phyloP scores from a whole-genome alignment of 2,113 vertebrate genomes.

The Syngnathus typhle region DNA sequence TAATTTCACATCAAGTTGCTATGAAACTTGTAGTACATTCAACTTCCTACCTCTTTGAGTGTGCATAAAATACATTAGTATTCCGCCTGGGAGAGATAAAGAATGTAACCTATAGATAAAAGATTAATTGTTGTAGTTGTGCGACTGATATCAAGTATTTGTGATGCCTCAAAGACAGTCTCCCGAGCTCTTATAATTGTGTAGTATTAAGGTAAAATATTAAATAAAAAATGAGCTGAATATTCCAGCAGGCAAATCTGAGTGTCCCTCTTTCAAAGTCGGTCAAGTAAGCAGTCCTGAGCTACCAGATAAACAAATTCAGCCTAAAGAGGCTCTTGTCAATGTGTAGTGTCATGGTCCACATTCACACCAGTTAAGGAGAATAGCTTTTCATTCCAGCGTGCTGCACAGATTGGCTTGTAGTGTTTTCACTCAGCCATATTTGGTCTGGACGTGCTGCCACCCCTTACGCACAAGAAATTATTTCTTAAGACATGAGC shows the following conservation, averaged over 20 bases:
- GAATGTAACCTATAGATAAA: too few relatives aligned
- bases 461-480: conserved; percentile 47
- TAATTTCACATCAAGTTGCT: background rate
- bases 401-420: conserved; percentile 34
- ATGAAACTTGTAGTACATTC: background rate
- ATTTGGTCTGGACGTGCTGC: conserved; percentile 71
- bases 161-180: background rate
- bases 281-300: background rate
- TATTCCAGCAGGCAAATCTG: background rate
- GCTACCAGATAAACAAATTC: conserved; percentile 1
- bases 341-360: conserved; percentile 16
- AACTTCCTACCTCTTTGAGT: too few relatives aligned
- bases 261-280: background rate
- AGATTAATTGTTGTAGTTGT: too few relatives aligned
- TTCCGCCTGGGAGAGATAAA: too few relatives aligned
- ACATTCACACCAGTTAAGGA: conserved; percentile 65
- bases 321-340: conserved; percentile 30
- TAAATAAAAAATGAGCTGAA: background rate
- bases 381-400: conserved; percentile 57
- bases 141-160: too few relatives aligned
- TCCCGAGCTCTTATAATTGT: background rate
- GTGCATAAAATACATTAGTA: too few relatives aligned
- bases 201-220: background rate
- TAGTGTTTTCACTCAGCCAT: conserved; percentile 64
- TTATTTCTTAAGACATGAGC: conserved; percentile 47